Percentiles rank a stretch among this genome's conserved stretches.
Conservation (phyloP, 2,113 vertebrate species). For the Empidonax traillii region DNA sequence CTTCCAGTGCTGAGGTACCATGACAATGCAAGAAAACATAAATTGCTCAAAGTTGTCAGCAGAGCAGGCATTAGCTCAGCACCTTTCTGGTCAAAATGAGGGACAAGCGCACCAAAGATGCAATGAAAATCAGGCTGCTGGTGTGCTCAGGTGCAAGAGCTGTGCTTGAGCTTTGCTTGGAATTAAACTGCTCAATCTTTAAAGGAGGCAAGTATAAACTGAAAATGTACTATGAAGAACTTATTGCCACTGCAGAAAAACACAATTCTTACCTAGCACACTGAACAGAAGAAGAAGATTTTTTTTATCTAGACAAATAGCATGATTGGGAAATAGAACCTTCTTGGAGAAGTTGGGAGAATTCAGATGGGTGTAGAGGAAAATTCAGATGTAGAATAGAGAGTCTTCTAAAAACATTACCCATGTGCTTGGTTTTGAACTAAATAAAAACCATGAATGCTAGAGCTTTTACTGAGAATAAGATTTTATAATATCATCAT, state of each 20-base stretch:
- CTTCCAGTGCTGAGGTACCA: background rate
- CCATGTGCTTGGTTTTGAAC: background rate
- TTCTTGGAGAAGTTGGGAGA: background rate
- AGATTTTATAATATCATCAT: background rate
- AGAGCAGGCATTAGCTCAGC: background rate
- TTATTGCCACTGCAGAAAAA: background rate
- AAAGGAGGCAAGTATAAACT: background rate
- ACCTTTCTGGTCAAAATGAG: background rate
- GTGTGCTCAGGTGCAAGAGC: background rate
- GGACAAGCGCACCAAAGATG: background rate
- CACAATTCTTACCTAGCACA: background rate
- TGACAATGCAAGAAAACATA: background rate
- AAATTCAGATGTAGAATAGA: background rate
- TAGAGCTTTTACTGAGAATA: background rate
- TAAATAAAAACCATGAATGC: fast-evolving
- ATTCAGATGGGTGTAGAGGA: background rate
- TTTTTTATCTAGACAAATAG: background rate
- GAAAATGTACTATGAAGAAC: background rate
- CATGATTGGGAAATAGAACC: background rate
- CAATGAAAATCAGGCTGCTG: background rate
- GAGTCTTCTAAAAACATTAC: background rate
- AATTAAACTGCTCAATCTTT: background rate
- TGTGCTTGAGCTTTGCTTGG: background rate
- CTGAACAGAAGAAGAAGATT: background rate
- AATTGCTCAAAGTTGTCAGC: background rate